These are phyloP conservation scores for Pantala flavescens DNA, from an alignment of 1,140 invertebrate genomes.

Conservation along the genomic window DNA sequence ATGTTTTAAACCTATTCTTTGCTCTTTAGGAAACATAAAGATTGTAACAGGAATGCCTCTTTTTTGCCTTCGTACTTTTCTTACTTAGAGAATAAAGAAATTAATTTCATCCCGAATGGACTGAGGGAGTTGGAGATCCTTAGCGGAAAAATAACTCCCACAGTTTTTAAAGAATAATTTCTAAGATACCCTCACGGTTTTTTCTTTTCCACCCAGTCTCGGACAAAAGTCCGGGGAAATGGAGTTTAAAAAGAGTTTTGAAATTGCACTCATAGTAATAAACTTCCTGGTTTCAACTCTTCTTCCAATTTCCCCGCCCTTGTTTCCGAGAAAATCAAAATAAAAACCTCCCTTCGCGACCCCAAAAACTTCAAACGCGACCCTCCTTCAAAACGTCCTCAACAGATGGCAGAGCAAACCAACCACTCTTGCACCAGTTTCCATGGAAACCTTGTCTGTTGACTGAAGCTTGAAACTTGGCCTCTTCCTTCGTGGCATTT, in stretches of 20 bases:
- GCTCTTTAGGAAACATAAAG: too few relatives aligned
- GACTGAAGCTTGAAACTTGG: not conserved
- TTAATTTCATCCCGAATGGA: too few relatives aligned
- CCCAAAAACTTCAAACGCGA: constrained; percentile 5
- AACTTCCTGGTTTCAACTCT: not conserved
- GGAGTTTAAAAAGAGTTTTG: not conserved
- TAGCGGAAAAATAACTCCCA: too few relatives aligned
- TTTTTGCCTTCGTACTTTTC: too few relatives aligned
- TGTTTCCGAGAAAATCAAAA: not conserved
- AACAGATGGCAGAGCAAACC: not conserved
- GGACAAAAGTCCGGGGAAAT: not conserved
- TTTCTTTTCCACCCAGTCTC: not conserved
- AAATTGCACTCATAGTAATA: not conserved
- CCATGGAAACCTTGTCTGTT: constrained; percentile 8
- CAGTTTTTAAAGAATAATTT: not conserved
- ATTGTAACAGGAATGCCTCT: too few relatives aligned
- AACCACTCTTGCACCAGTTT: constrained; percentile 3
- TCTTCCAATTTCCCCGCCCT: not conserved
- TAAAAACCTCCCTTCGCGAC: not conserved
- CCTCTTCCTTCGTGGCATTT: not conserved
- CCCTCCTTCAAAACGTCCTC: not conserved
- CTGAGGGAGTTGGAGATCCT: too few relatives aligned
- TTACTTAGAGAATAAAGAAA: too few relatives aligned
- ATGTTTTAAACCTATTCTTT: too few relatives aligned
- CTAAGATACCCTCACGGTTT: not conserved